Evolutionary conservation across 2,797 vertebrate species (phyloP), one percentile per base, ranked within the genome.

Genomic region (Numenius phaeopus): DNA sequence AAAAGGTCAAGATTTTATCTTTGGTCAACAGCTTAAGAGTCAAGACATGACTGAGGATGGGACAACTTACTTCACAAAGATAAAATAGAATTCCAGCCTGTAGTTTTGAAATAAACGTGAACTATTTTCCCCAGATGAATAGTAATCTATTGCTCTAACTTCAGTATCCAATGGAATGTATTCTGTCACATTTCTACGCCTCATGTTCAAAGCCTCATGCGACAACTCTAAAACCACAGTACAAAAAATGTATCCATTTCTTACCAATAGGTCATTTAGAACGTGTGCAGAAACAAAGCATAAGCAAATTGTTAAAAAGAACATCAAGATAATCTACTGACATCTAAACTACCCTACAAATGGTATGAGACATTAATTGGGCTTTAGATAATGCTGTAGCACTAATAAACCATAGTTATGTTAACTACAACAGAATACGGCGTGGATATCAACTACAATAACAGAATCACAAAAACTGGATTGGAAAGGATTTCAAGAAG

Each of bases 1-100:
- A 80, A 79, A 95, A 87, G 57, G 85, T 91, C 72, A 62, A 71
- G 62, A 79, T 75, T 86, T 89, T 91, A 9, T 57, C 34, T 83
- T 75, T 52, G 49, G 61, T 17, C 72, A 86, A 71, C 42, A 39
- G 18, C 22, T 62, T 44, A 32, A 34, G 54, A 83, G 54, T 14
- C 34, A 86, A 91, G 39, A 50, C 21, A 59, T 34, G 26, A 71
- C 34, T 67, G 54, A 20, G 0, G 39, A 54, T 37, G 32, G 47
- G 29, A 79, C 6, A 7, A 78, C 30, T 62, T 76, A 91, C 27
- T 66, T 69, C 3, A 4, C 15, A 83, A 83, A 52, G 58, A 54
- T 62, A 83, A 52, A 4, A 37, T 0, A 0, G 15, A n/a, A 72
- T 20, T 89, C 39, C 49, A 59, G 29, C 11, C 40, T 72, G 10